These are phyloP conservation scores for Elephas maximus DNA, from an alignment of 2,113 vertebrate genomes.

Conservation along the genomic window DNA sequence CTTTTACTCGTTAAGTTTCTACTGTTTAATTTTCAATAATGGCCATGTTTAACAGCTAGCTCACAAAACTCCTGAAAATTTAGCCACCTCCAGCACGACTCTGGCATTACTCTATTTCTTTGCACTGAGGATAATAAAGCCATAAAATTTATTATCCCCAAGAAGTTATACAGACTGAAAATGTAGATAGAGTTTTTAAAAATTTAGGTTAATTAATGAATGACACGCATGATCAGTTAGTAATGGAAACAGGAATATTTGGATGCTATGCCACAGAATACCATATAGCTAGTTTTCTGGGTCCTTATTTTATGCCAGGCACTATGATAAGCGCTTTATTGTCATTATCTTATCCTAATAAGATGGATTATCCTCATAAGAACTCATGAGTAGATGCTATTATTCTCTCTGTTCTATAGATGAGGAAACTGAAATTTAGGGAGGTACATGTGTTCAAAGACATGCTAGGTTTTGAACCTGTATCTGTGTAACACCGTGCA, in stretches of 20 bases:
- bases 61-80: too few species aligned
- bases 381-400: neutral
- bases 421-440: neutral
- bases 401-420: neutral
- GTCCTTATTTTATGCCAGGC: slow-evolving; percentile 38
- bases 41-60: neutral
- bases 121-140: slow-evolving; percentile 24
- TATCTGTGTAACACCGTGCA: neutral
- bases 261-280: neutral
- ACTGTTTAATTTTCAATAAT: neutral
- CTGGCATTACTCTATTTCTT: neutral
- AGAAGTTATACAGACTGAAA: slow-evolving; percentile 52
- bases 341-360: neutral
- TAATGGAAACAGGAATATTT: slow-evolving; percentile 61
- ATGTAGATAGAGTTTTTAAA: slow-evolving; percentile 39
- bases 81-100: neutral
- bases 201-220: slow-evolving; percentile 58
- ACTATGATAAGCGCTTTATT: slow-evolving; percentile 14
- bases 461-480: neutral
- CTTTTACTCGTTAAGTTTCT: neutral
- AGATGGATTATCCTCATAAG: neutral
- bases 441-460: neutral
- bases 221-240: slow-evolving; percentile 22
- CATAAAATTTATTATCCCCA: slow-evolving; percentile 33
- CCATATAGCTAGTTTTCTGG: neutral